Base-by-base conservation (phyloP, 2,113 vertebrate species). In the Ictidomys tridecemlineatus region DNA sequence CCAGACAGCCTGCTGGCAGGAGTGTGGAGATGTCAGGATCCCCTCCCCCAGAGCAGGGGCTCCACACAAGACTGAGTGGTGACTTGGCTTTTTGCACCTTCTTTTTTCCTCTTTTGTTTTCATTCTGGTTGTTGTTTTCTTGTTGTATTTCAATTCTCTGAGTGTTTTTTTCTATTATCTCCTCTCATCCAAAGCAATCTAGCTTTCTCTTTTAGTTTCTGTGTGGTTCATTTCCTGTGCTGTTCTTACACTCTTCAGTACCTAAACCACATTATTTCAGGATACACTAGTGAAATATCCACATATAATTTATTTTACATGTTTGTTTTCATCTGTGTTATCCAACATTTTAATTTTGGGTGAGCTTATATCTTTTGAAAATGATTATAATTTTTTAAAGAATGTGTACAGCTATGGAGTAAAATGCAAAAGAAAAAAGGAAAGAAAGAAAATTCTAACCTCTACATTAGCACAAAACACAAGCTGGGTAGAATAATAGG, bases 31-130 rank as follows among this genome's bases (percentile, higher is more conserved):
- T 24, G 26, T 10, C 24, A 9, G 7, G 13, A 18, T 10, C 8
- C 18, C 48, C 56, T 1, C 45, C 12, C 1, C 2, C 12, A 51
- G 16, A 32, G 4, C 37, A n/a, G 0, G 13, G 65, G 37, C 6
- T 39, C 42, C 17, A 26, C 18, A 2, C 42, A 77, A 34, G 51
- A 53, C 39, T 8, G 14, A 16, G 12, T 28, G 61, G 17, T 22
- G 69, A 13, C 5, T 8, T 26, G 32, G 3, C 6, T 51, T 30
- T 61, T 56, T 37, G 51, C 22, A 28, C 3, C 4, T 37, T 34
- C 5, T 37, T 5, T 63, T 73, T 30, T 42, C 2, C 24, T 63
- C 61, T 69, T 32, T 48, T 61, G 24, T 16, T 72, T 85, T 53
- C 39, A 30, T 72, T 32, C 34, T 5, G 17, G 8, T 69, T 48